Conservation (phyloP, 2,113 vertebrate species). For the Bostrychus sinensis region DNA sequence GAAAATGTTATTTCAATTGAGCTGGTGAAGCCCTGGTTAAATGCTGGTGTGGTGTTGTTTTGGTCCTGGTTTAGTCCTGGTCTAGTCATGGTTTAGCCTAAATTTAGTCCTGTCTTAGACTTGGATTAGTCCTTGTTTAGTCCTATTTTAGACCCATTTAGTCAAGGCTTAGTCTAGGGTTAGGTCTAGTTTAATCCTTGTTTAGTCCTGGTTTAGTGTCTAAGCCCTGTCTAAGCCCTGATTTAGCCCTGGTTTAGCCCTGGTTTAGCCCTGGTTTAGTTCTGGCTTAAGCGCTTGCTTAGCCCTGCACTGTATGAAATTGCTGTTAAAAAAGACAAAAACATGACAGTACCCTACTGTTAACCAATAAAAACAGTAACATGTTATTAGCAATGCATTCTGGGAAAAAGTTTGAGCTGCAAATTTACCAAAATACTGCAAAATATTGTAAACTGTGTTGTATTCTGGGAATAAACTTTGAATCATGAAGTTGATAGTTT, state of each 20-base stretch:
- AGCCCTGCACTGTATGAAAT: no score
- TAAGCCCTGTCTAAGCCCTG: no score
- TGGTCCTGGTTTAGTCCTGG: neutral
- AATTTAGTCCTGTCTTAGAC: neutral
- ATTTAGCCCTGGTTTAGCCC: neutral
- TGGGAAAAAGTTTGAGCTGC: no score
- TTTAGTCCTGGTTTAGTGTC: neutral
- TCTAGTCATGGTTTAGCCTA: neutral
- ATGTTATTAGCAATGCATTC: no score
- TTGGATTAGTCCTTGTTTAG: neutral
- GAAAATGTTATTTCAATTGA: no score
- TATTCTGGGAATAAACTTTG: no score
- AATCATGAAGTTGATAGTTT: no score
- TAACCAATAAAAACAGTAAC: no score
- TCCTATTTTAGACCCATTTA: neutral
- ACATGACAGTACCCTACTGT: no score
- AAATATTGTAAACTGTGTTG: no score
- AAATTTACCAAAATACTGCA: no score
- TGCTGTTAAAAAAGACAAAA: no score
- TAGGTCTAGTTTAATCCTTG: neutral
- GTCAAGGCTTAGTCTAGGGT: neutral
- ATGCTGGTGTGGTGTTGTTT: neutral
- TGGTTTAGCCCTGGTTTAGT: neutral
- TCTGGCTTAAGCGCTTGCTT: neutral
- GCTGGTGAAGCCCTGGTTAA: neutral